phyloP scores from a whole-genome alignment of 2,888 invertebrate genomes.

The Xestobium rufovillosum region DNA sequence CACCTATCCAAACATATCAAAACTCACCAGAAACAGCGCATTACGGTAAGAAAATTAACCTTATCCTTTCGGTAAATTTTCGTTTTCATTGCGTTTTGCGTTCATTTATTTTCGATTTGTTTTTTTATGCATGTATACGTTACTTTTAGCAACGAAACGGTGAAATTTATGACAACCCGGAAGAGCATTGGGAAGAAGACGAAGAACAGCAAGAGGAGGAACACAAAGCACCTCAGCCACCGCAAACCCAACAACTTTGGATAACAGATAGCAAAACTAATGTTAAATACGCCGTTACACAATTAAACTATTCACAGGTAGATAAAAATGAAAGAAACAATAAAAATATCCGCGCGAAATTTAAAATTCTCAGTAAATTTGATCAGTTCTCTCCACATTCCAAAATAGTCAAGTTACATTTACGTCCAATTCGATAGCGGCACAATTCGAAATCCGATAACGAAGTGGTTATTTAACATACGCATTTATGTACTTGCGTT shows the following conservation, averaged over 20 bases:
- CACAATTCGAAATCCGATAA: too few relatives aligned
- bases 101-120: neutral
- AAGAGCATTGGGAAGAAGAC: conserved; percentile 22
- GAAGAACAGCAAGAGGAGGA: conserved; percentile 21
- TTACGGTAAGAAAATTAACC: conserved; percentile 43
- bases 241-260: too few relatives aligned
- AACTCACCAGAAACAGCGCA: conserved; percentile 68
- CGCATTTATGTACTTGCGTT: too few relatives aligned
- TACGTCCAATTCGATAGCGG: too few relatives aligned
- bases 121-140: conserved; percentile 11
- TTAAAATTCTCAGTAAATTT: too few relatives aligned
- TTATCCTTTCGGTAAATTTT: neutral
- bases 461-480: too few relatives aligned
- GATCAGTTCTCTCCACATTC: too few relatives aligned
- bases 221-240: conserved; percentile 30
- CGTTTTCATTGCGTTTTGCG: neutral
- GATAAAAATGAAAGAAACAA: conserved; percentile 10
- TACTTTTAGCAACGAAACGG: conserved; percentile 21
- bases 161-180: conserved; percentile 28
- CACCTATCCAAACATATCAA: conserved; percentile 86
- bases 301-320: conserved; percentile 44
- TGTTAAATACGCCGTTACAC: conserved; percentile 42
- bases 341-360: too few relatives aligned
- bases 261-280: conserved; percentile 39
- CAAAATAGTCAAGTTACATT: too few relatives aligned